These are phyloP conservation scores for Drosophila azteca DNA, from an alignment of 1,140 invertebrate species.

Conservation along the genomic window DNA sequence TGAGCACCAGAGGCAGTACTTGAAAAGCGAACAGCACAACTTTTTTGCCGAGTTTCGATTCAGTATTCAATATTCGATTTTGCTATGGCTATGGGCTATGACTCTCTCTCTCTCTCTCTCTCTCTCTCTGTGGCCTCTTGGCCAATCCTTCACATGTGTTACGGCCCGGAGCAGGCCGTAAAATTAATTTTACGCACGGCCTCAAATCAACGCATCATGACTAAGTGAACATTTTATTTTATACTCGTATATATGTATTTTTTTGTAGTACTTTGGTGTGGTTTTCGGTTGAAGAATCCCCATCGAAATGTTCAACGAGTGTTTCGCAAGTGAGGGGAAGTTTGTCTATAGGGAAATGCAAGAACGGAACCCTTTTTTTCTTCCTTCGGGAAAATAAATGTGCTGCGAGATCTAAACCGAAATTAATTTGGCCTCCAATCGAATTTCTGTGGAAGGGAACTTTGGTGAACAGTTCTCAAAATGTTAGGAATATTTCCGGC, in stretches of 20 bases:
- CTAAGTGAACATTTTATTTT: constrained; percentile 35
- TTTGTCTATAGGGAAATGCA: constrained; percentile 13
- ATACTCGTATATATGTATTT: constrained; percentile 6
- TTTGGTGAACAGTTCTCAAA: too few species aligned
- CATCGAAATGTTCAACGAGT: constrained; percentile 17
- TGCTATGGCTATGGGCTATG: too few species aligned
- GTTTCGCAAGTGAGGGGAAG: constrained; percentile 25
- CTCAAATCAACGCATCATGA: constrained; percentile 45
- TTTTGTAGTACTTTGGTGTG: background rate
- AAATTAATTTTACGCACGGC: constrained; percentile 61
- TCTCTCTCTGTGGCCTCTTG: constrained; percentile 22
- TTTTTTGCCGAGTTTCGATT: constrained; percentile 42
- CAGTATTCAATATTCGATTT: constrained; percentile 2
- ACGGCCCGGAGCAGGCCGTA: constrained; percentile 19
- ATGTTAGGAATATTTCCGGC: too few species aligned
- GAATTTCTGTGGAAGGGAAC: too few species aligned
- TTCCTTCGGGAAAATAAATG: background rate
- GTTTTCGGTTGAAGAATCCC: constrained; percentile 22
- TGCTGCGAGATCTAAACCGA: too few species aligned
- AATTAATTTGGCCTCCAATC: too few species aligned
- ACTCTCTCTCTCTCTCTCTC: too few species aligned
- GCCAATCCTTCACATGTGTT: constrained; percentile 50
- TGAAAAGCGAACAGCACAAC: constrained; percentile 20
- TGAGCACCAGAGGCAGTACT: constrained; percentile 22
- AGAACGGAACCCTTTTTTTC: constrained; percentile 15